Evolutionary conservation across 1,140 invertebrate species (phyloP).

Genomic region (Hyles euphorbiae): DNA sequence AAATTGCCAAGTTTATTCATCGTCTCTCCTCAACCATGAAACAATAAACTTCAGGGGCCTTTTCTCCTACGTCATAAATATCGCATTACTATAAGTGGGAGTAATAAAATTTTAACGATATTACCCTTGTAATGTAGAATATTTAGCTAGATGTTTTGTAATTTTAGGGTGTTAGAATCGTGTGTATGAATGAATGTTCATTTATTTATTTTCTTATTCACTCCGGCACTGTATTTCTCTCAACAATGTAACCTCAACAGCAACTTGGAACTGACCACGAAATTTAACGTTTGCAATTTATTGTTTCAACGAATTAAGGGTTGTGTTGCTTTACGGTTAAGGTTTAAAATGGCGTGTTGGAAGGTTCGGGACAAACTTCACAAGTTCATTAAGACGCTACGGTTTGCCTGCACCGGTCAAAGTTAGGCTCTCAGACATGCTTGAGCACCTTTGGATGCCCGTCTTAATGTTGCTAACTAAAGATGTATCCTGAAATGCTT

Average conservation of each 20-base stretch:
- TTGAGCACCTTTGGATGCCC: constrained; percentile 28
- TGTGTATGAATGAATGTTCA: too few species aligned
- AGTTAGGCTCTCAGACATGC: constrained; percentile 42
- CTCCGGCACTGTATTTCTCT: constrained; percentile 9
- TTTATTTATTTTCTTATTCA: not conserved
- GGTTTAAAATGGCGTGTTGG: constrained; percentile 19
- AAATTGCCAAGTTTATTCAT: constrained; percentile 59
- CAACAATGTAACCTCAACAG: constrained; percentile 14
- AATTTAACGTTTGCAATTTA: constrained; percentile 17
- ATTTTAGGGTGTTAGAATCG: constrained; percentile 6
- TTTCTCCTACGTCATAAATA: constrained; percentile 56
- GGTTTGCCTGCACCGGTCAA: constrained; percentile 41
- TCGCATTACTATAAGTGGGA: constrained; percentile 56
- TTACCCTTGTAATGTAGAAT: constrained; percentile 24
- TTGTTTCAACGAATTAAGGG: constrained; percentile 22
- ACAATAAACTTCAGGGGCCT: constrained; percentile 49
- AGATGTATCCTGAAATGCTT: constrained; percentile 23
- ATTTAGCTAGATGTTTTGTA: constrained; percentile 17
- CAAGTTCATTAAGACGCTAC: constrained; percentile 58
- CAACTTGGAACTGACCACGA: constrained; percentile 24
- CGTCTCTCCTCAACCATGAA: constrained; percentile 47
- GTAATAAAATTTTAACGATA: constrained; percentile 55
- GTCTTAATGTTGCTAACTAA: constrained; percentile 27
- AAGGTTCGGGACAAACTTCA: constrained; percentile 29
- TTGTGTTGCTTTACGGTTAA: constrained; percentile 25